phyloP scores from a whole-genome alignment of 2,113 vertebrate genomes.

The Hemiscyllium ocellatum region DNA sequence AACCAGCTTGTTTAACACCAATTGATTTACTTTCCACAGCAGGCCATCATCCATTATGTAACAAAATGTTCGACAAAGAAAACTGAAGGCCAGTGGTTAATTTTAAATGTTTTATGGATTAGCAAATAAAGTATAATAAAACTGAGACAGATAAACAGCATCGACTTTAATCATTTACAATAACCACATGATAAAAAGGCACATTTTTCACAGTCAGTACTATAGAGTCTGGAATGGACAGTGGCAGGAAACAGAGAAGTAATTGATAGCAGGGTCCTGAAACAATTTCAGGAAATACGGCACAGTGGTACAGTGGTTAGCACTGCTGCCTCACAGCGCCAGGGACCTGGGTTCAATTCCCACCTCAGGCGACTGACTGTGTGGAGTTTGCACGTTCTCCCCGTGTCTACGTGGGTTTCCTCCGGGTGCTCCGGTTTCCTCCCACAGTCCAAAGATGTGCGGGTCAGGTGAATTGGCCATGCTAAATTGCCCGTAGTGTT shows the following conservation, averaged over 20 bases:
- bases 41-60: neutral
- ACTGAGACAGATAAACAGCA: neutral
- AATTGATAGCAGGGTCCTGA: neutral
- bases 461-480: too few relatives aligned
- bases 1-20: conserved; percentile 14
- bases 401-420: too few relatives aligned
- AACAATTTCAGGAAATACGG: neutral
- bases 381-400: too few relatives aligned
- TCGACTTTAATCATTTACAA: neutral
- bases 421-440: too few relatives aligned
- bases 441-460: too few relatives aligned
- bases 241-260: neutral
- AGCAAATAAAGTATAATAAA: conserved; percentile 8
- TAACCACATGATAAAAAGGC: neutral
- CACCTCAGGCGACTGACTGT: too few relatives aligned
- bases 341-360: too few relatives aligned
- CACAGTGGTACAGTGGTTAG: too few relatives aligned
- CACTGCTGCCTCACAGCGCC: too few relatives aligned
- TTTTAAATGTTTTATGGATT: neutral
- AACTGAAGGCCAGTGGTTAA: neutral
- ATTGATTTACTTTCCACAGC: neutral
- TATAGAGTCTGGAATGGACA: neutral
- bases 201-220: neutral
- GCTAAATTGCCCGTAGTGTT: too few relatives aligned
- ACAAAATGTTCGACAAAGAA: neutral